Percentiles rank a stretch among this genome's conserved stretches.
phyloP scores from a whole-genome alignment of 1,140 invertebrate species.

The Drosophila lacertosa region DNA sequence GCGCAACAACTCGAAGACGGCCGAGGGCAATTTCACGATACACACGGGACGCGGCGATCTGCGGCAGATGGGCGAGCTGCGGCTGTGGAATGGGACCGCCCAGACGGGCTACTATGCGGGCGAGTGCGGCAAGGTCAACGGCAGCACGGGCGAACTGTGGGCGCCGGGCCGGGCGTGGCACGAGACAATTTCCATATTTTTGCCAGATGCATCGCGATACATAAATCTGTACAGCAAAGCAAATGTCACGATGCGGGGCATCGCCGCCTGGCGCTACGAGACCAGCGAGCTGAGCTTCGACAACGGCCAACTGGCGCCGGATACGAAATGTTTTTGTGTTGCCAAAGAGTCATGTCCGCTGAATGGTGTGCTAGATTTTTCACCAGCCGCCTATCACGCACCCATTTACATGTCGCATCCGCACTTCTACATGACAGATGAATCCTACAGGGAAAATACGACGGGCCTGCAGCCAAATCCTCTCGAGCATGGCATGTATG shows the following conservation, averaged over 20 bases:
- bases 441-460: slow-evolving; percentile 86
- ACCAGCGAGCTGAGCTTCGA: slow-evolving; percentile 87
- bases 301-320: slow-evolving; percentile 86
- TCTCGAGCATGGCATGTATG: slow-evolving; percentile 88
- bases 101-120: slow-evolving; percentile 85
- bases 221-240: slow-evolving; percentile 82
- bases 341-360: slow-evolving; percentile 76
- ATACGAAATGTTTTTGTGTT: slow-evolving; percentile 71
- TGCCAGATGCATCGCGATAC: slow-evolving; percentile 88
- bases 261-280: slow-evolving; percentile 86
- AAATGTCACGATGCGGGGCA: slow-evolving; percentile 83
- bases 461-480: slow-evolving; percentile 89
- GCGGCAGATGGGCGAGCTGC: slow-evolving; percentile 86
- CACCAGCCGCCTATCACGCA: slow-evolving; percentile 88
- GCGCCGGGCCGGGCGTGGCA: slow-evolving; percentile 86
- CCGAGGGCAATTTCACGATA: slow-evolving; percentile 91
- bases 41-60: slow-evolving; percentile 88
- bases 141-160: slow-evolving; percentile 91
- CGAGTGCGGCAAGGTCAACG: slow-evolving; percentile 88
- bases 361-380: slow-evolving; percentile 87
- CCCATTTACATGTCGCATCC: slow-evolving; percentile 93
- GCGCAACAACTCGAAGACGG: slow-evolving; percentile 88
- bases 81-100: slow-evolving; percentile 87
- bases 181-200: slow-evolving; percentile 86
- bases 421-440: slow-evolving; percentile 93